phyloP scores from a whole-genome alignment of 1,140 invertebrate genomes.

The Drosophila orena region DNA sequence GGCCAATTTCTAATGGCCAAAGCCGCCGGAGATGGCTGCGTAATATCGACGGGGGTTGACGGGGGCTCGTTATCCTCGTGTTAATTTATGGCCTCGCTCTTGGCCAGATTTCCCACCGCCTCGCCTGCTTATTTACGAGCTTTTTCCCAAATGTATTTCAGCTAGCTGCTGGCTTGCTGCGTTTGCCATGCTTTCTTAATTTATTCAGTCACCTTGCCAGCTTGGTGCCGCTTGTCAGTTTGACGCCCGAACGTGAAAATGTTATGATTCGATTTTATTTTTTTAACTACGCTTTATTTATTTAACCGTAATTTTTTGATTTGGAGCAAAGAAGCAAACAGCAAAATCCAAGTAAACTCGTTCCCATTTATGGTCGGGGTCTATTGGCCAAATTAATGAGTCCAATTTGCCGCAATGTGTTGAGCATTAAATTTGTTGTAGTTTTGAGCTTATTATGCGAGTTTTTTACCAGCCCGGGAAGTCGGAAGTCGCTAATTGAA shows the following conservation, averaged over 20 bases:
- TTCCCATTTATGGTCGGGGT: slow-evolving; percentile 28
- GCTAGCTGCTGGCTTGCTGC: slow-evolving; percentile 20
- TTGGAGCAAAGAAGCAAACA: slow-evolving; percentile 14
- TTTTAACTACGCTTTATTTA: slow-evolving; percentile 14
- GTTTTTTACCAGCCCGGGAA: slow-evolving; percentile 13
- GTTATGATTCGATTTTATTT: slow-evolving; percentile 43
- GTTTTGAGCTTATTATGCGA: slow-evolving; percentile 37
- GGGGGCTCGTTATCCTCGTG: slow-evolving; percentile 46
- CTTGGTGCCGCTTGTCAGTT: slow-evolving; percentile 52
- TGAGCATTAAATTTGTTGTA: slow-evolving; percentile 52
- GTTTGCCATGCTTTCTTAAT: slow-evolving; percentile 25
- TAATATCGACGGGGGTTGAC: slow-evolving; percentile 49
- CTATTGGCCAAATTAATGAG: slow-evolving; percentile 62
- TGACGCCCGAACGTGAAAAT: slow-evolving; percentile 50
- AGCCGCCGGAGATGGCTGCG: slow-evolving; percentile 41
- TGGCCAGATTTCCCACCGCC: slow-evolving; percentile 11
- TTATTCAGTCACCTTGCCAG: slow-evolving; percentile 50
- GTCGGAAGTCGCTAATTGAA: slow-evolving; percentile 19
- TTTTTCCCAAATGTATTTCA: slow-evolving; percentile 26
- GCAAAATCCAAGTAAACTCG: slow-evolving; percentile 39
- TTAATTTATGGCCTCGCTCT: slow-evolving; percentile 68
- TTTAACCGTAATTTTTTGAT: slow-evolving; percentile 52
- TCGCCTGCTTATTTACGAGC: slow-evolving; percentile 25
- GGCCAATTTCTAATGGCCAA: slow-evolving; percentile 74
- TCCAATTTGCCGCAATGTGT: slow-evolving; percentile 61